Conservation (phyloP, 2,888 invertebrate genomes). For the Aspidiotus rigidus region DNA sequence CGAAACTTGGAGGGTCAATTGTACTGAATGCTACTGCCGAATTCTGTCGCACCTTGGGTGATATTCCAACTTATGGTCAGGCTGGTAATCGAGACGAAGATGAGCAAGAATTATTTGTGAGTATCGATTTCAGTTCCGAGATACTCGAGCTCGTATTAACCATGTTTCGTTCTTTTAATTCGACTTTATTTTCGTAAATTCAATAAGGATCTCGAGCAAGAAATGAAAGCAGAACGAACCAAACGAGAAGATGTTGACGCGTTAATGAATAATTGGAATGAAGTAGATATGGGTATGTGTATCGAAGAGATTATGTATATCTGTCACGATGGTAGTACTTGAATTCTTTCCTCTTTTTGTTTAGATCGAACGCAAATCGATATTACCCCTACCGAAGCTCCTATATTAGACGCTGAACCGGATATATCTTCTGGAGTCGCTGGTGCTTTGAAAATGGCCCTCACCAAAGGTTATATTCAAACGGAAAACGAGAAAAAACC, state of each 20-base stretch:
- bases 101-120: slow-evolving; percentile 56
- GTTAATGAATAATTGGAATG: slow-evolving; percentile 65
- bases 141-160: neutral
- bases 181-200: no score
- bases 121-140: slow-evolving; percentile 24
- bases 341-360: neutral
- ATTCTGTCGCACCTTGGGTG: slow-evolving; percentile 90
- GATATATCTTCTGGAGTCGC: slow-evolving; percentile 84
- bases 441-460: slow-evolving; percentile 79
- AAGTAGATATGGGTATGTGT: slow-evolving; percentile 56
- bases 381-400: slow-evolving; percentile 49
- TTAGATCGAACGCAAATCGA: slow-evolving; percentile 45
- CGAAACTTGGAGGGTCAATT: slow-evolving; percentile 51
- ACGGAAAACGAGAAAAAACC: slow-evolving; percentile 65
- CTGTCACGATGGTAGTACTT: neutral
- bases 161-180: neutral
- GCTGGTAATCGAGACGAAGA: slow-evolving; percentile 82
- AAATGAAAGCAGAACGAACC: slow-evolving; percentile 45
- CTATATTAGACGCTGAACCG: slow-evolving; percentile 84
- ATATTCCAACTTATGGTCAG: slow-evolving; percentile 88
- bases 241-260: slow-evolving; percentile 48
- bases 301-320: no score
- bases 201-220: slow-evolving; percentile 48
- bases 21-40: slow-evolving; percentile 88
- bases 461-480: slow-evolving; percentile 89